phyloP scores from a whole-genome alignment of 1,140 invertebrate species.

The Cepaea nemoralis region DNA sequence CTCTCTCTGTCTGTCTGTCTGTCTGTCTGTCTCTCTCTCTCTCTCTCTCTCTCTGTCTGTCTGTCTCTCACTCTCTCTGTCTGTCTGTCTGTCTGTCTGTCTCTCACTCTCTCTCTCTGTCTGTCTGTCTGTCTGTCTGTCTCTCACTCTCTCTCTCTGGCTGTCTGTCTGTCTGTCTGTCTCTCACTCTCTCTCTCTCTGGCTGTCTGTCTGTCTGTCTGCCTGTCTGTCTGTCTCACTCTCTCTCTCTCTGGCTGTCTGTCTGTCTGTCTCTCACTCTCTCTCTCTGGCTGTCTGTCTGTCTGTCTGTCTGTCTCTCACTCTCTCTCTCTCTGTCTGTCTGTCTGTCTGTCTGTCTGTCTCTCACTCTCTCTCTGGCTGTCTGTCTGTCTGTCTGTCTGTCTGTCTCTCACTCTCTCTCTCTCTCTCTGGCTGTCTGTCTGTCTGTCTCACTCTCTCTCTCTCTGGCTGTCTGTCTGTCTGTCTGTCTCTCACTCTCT shows the following conservation, averaged over 20 bases:
- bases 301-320: not conserved
- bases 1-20: slow-evolving; percentile 15
- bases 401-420: not conserved
- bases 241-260: too few species aligned
- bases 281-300: too few species aligned
- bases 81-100: not conserved
- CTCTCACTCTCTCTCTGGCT: not conserved
- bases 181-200: not conserved
- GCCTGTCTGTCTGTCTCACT: too few species aligned
- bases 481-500: too few species aligned
- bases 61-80: not conserved
- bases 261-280: too few species aligned
- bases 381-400: slow-evolving; percentile 14
- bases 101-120: not conserved
- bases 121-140: slow-evolving; percentile 14
- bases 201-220: too few species aligned
- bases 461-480: too few species aligned
- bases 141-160: too few species aligned
- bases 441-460: too few species aligned
- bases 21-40: slow-evolving; percentile 21
- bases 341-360: not conserved
- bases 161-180: not conserved
- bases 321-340: not conserved
- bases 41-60: not conserved
- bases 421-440: too few species aligned